Evolutionary conservation across 1,140 invertebrate genomes (phyloP).

Genomic region (Chironomus tepperi): DNA sequence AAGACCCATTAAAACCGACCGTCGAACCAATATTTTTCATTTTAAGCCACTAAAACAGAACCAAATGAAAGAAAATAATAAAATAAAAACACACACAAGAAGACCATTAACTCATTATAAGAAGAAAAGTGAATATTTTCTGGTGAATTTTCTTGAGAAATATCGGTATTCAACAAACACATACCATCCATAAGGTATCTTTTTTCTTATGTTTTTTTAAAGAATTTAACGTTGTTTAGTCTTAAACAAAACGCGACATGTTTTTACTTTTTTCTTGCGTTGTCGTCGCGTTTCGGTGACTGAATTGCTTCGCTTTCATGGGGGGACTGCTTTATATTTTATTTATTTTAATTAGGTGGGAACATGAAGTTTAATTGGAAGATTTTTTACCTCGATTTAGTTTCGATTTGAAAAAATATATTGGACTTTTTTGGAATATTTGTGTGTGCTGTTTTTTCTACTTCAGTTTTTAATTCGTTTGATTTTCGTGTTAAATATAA

Average conservation of each 20-base stretch:
- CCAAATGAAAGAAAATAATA: neutral
- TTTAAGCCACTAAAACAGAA: too few species aligned
- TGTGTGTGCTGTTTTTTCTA: neutral
- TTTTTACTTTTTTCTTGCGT: conserved; percentile 18
- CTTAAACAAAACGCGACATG: conserved; percentile 21
- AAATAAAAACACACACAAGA: neutral
- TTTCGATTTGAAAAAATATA: conserved; percentile 9
- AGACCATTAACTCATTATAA: conserved; percentile 21
- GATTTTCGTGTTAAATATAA: conserved; percentile 1
- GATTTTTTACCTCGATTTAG: conserved; percentile 16
- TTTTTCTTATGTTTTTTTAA: neutral
- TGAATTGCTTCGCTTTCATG: neutral
- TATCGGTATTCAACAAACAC: conserved; percentile 9
- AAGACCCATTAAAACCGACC: too few species aligned
- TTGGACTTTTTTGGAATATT: neutral
- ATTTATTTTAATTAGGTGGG: conserved; percentile 24
- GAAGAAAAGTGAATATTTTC: conserved; percentile 6
- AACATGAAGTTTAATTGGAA: conserved; percentile 22
- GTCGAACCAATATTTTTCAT: too few species aligned
- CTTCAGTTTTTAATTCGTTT: neutral
- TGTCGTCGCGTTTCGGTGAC: neutral
- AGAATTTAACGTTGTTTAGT: conserved; percentile 21
- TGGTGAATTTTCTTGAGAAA: conserved; percentile 21
- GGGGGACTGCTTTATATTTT: conserved; percentile 14
- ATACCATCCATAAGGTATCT: conserved; percentile 12